A percentile compares a stretch with the other conserved stretches of the same genome.
These are phyloP conservation scores for Acrocephalus scirpaceus DNA, from an alignment of 2,797 vertebrate species.

Conservation along the genomic window DNA sequence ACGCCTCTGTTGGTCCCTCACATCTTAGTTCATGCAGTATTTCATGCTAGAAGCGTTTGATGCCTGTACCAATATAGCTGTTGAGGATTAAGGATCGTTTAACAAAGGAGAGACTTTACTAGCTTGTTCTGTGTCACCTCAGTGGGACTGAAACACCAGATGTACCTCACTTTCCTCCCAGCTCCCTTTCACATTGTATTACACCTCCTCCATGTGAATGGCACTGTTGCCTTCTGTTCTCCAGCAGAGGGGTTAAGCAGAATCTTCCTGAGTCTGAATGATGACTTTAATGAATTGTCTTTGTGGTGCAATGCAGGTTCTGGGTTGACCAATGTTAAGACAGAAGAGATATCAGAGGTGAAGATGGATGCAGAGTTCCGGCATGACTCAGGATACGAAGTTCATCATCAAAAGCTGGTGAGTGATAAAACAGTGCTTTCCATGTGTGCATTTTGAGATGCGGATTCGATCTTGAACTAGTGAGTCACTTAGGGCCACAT, in stretches of 20 bases:
- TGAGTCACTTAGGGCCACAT: background rate
- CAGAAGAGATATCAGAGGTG: conserved; percentile 90
- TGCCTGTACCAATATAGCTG: background rate
- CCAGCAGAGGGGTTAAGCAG: background rate
- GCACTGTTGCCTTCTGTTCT: background rate
- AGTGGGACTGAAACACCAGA: background rate
- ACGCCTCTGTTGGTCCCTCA: background rate
- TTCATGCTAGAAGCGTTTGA: background rate
- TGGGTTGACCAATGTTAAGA: conserved; percentile 87
- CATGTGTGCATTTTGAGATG: fast-evolving
- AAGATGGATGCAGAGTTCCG: conserved; percentile 92
- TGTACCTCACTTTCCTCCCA: background rate
- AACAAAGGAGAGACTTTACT: conserved; percentile 23
- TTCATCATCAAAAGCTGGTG: conserved; percentile 98
- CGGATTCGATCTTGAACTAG: background rate
- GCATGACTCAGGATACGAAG: conserved; percentile 91
- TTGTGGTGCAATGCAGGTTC: conserved; percentile 79
- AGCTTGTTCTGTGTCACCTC: background rate
- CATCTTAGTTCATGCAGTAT: background rate
- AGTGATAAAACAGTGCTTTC: background rate
- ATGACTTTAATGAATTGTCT: background rate
- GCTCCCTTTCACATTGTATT: background rate
- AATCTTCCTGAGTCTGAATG: background rate
- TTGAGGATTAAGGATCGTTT: background rate
- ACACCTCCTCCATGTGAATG: background rate